phyloP scores from a whole-genome alignment of 2,888 invertebrate species.

The Loripinus fragilis region DNA sequence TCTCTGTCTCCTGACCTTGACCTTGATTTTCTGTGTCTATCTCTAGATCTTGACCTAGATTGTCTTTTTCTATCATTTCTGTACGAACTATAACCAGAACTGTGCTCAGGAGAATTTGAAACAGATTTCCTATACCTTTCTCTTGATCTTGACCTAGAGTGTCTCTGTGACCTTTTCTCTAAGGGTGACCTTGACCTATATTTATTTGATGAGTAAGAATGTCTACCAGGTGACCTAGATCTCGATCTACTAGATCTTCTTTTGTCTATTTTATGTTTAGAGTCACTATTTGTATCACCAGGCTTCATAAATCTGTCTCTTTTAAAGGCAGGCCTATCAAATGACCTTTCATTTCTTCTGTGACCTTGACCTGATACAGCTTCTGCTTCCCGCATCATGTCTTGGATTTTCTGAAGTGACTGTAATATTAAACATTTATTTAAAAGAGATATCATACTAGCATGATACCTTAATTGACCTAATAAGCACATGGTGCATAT shows the following conservation, averaged over 20 bases:
- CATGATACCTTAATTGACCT: too few relatives aligned
- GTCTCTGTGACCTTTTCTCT: constrained; percentile 20
- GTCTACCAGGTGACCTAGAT: constrained; percentile 23
- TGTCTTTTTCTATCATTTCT: constrained; percentile 26
- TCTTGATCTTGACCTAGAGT: constrained; percentile 46
- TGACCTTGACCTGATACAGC: constrained; percentile 35
- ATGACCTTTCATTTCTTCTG: constrained; percentile 21
- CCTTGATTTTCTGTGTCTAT: constrained; percentile 33
- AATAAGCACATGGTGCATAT: too few relatives aligned
- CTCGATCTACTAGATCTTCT: constrained; percentile 22
- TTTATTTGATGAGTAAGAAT: constrained; percentile 13
- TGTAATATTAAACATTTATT: constrained; percentile 73
- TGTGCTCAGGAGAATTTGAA: constrained; percentile 18
- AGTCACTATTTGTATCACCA: constrained; percentile 42
- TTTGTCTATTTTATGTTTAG: not conserved
- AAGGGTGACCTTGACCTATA: constrained; percentile 45
- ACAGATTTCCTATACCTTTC: constrained; percentile 30
- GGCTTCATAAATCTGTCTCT: constrained; percentile 65
- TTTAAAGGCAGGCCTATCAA: constrained; percentile 19
- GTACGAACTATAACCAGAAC: not conserved
- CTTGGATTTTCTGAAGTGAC: constrained; percentile 85
- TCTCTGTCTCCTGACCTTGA: constrained; percentile 27
- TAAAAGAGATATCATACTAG: too few relatives aligned
- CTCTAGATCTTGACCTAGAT: constrained; percentile 42
- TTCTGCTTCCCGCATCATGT: constrained; percentile 85